A percentile compares a stretch with the other conserved stretches of the same genome.
Conservation (phyloP, 2,113 vertebrate genomes). For the Ciconia stormi region DNA sequence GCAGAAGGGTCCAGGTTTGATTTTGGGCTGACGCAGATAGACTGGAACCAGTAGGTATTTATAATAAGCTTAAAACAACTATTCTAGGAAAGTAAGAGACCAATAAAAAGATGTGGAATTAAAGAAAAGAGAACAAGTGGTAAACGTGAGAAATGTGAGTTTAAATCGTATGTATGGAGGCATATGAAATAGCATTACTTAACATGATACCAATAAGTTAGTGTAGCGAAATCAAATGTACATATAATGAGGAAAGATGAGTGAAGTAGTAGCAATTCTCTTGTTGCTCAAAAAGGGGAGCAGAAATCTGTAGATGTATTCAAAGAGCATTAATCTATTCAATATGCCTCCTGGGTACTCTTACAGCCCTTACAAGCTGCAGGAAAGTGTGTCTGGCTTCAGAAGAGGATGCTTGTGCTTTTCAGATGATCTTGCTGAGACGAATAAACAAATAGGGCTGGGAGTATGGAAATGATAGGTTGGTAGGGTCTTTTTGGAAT, state of each 20-base stretch:
- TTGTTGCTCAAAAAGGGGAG: neutral
- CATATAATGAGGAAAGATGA: neutral
- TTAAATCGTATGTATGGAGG: neutral
- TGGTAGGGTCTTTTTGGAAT: slow-evolving; percentile 39
- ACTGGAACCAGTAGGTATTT: neutral
- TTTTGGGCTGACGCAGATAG: neutral
- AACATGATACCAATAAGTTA: neutral
- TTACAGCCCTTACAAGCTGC: slow-evolving; percentile 13
- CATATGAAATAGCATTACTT: neutral
- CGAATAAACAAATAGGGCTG: slow-evolving; percentile 52
- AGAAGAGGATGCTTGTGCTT: slow-evolving; percentile 25
- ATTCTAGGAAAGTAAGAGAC: neutral
- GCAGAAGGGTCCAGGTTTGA: neutral
- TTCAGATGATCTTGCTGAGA: slow-evolving; percentile 50
- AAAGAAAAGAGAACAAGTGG: neutral
- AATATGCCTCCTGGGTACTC: slow-evolving; percentile 25
- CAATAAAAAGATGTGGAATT: neutral
- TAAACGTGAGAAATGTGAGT: neutral
- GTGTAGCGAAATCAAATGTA: neutral
- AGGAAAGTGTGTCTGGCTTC: slow-evolving; percentile 13
- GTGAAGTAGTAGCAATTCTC: neutral
- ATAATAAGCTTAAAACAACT: neutral
- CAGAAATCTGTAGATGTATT: slow-evolving; percentile 26
- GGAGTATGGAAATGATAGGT: slow-evolving; percentile 24
- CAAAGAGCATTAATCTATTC: slow-evolving; percentile 25